Evolutionary conservation across 2,797 vertebrate genomes (phyloP).

Genomic region (Girardinus metallicus): DNA sequence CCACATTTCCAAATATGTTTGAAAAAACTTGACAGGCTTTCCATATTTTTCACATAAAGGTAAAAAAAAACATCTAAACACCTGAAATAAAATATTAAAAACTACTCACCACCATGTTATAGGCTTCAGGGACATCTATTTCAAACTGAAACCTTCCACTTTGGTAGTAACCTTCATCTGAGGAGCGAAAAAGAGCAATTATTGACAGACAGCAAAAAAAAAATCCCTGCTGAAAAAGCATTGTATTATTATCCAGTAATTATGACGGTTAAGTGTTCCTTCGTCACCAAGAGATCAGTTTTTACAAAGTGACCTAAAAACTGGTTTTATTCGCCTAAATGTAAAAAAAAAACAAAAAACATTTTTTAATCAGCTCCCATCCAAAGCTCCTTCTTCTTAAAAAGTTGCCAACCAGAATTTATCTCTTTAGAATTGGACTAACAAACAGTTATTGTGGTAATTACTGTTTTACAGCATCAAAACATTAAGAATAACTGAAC

Average conservation of each 20-base stretch:
- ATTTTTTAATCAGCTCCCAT: not conserved
- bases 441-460: not conserved
- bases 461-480: not conserved
- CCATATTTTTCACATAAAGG: not conserved
- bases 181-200: constrained; percentile 8
- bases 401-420: not conserved
- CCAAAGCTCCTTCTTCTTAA: not conserved
- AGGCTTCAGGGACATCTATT: constrained; percentile 94
- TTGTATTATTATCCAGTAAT: not conserved
- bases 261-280: not conserved
- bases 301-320: not conserved
- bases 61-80: not conserved
- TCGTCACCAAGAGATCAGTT: not conserved
- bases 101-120: constrained; percentile 99
- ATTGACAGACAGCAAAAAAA: not conserved
- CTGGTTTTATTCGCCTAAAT: not conserved
- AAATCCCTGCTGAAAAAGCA: not conserved
- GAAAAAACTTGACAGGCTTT: not conserved
- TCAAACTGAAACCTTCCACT: constrained; percentile 85
- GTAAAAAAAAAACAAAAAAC: too few species aligned
- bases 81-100: not conserved
- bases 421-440: not conserved
- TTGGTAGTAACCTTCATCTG: constrained; percentile 99
- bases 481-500: not conserved
- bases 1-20: not conserved